A percentile compares a stretch with the other conserved stretches of the same genome.
Evolutionary conservation across 64 coral and sea anemone species (phyloP).

Genomic region (Porites australiensis): DNA sequence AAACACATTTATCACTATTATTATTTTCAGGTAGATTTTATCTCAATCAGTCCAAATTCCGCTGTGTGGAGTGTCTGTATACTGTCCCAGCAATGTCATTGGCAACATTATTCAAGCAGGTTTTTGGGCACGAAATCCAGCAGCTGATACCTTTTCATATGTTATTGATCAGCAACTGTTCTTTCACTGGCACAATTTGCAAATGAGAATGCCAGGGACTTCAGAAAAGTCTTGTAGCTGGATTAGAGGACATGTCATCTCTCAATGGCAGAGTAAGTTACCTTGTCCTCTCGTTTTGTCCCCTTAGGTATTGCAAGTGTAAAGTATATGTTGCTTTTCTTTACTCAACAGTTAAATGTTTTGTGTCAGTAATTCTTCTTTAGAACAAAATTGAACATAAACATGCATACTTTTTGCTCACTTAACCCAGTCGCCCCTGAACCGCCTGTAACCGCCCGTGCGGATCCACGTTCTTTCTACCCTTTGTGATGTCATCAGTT

Average conservation of each 20-base stretch:
- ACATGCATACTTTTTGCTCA: too few species aligned
- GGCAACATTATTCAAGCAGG: neutral
- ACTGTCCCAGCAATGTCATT: neutral
- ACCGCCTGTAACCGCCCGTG: too few species aligned
- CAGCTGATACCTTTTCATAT: neutral
- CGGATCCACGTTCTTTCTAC: too few species aligned
- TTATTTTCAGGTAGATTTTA: slow-evolving; percentile 48
- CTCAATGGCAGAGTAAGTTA: slow-evolving; percentile 1
- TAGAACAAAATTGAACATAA: too few species aligned
- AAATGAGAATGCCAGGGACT: slow-evolving; percentile 9
- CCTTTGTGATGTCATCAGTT: too few species aligned
- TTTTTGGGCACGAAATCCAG: slow-evolving; percentile 29
- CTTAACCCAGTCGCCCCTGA: too few species aligned
- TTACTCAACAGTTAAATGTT: too few species aligned
- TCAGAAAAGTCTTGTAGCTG: slow-evolving; percentile 15
- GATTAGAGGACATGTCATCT: neutral
- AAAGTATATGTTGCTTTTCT: too few species aligned
- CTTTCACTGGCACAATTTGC: slow-evolving; percentile 26
- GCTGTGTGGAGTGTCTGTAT: neutral
- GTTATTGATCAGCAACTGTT: slow-evolving; percentile 47
- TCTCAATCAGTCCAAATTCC: slow-evolving; percentile 3
- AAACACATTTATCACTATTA: too few species aligned
- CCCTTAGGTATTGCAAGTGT: neutral
- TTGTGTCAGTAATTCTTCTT: too few species aligned
- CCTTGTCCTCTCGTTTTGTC: neutral